Base-by-base conservation (phyloP, 2,113 vertebrate species). In the Piprites chloris region DNA sequence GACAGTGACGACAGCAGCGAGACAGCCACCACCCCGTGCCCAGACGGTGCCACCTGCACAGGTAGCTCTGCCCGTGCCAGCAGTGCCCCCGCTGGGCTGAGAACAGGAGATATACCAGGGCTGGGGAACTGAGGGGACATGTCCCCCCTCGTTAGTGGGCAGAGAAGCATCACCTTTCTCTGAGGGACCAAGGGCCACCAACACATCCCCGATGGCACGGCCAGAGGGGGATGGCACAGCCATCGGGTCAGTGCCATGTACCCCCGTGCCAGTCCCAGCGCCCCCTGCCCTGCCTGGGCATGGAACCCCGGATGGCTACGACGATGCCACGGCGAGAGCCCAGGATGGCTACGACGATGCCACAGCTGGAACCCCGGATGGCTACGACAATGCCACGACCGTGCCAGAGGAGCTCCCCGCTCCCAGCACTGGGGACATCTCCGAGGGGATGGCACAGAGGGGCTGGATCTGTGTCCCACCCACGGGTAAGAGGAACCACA, bases 1-100 rank as follows among this genome's bases (percentile, higher is more conserved):
- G 68, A 53, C 28, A 1, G 9, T 0, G 42, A 50, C 0, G 23
- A 4, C 22, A 9, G 0, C 6, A 4, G 11, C 0, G 35, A 7
- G 35, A 41, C 2, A 2, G 12, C 62, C 65, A 24, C 19, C 15
- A 56, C 16, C 28, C 21, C 2, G 3, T 39, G 32, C 39, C 12
- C 4, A 0, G 19, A 59, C 1, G 28, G 7, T 15, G 35, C 41
- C 49, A 3, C 12, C 11, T 49, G 80, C 65, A 41, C 58, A 92
- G 89, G 82, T 89, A 87, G 7, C 61, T 41, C 7, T 66, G 50
- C 16, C 67, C 9, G 1, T 41, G 4, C 12, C 3, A 0, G 44
- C 49, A 9, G 10, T 12, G 3, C 8, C 26, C n/a, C 1, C 0
- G 0, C 27, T 3, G 0, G 41, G 68, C 35, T 32, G 62, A 22